Evolutionary conservation across 2,797 vertebrate species (phyloP), one percentile per base, ranked within the genome.

Genomic region (Muscicapa comitata): DNA sequence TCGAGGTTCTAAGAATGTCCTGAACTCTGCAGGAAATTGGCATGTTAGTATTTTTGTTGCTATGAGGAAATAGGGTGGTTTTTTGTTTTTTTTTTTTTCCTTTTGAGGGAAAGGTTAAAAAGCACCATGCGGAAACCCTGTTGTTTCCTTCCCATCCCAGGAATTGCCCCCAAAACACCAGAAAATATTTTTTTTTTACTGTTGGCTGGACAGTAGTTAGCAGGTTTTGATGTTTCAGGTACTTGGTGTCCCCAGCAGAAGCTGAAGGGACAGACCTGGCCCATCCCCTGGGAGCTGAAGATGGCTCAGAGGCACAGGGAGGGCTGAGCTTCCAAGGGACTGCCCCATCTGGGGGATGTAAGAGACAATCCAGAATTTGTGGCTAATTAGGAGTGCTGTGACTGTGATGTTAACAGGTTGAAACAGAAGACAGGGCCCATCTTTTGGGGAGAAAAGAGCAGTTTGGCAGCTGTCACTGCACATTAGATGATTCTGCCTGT

Each of bases 51-150:
- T 50, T 37, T 65, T 28, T 74, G 33, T 21, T 63, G 7, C 21
- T 61, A 8, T 31, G 15, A 67, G 17, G 18, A 67, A 67, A 45
- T 23, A 26, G 10, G 3, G 17, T 37, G 4, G 1, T 5, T n/a
- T 35, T 17, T 38, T 38, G 14, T 38, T 38, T 38, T 38, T 15
- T 37, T 38, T 38, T 13, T 38, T 38, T 38, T 38, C 14, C 38
- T 13, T 33, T 37, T 51, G 23, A 4, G 17, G 8, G 7, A 58
- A 58, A 7, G 7, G 3, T 12, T 26, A 10, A 57, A 37, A 29
- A 21, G 6, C 5, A 57, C 9, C 14, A 10, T 6, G 0, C 0
- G 28, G 16, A 55, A 72, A 47, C 13, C 4, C 15, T 23, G 3
- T 1, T 54, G 43, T 54, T 33, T 7, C 2, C 3, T 1, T 66